phyloP scores from a whole-genome alignment of 2,113 vertebrate genomes.

The Australoheros scitulus region DNA sequence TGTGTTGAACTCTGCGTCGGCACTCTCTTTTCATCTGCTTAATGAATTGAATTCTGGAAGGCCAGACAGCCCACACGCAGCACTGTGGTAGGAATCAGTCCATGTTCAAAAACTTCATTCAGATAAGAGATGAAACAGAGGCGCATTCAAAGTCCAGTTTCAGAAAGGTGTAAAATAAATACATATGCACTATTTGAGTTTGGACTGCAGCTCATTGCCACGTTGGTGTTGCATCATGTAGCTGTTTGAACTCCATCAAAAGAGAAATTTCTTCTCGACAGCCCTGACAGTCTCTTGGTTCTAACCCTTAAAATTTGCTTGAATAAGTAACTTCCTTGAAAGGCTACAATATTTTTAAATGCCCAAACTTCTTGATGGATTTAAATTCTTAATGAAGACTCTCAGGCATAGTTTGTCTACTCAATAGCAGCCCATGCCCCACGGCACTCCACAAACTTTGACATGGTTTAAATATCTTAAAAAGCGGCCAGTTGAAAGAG shows the following conservation, averaged over 20 bases:
- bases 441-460: not conserved
- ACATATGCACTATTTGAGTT: not conserved
- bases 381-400: not conserved
- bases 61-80: not conserved
- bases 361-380: not conserved
- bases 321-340: not conserved
- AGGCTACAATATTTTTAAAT: not conserved
- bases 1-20: constrained; percentile 68
- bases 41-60: constrained; percentile 31
- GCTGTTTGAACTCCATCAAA: not conserved
- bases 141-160: constrained; percentile 21
- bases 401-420: not conserved
- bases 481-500: not conserved
- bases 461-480: not conserved
- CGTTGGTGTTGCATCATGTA: not conserved
- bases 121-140: constrained; percentile 46
- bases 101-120: constrained; percentile 12
- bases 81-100: constrained; percentile 3
- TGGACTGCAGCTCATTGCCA: not conserved
- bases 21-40: constrained; percentile 56
- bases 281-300: not conserved
- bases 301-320: not conserved
- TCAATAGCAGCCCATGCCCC: not conserved
- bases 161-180: not conserved
- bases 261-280: not conserved